Evolutionary conservation across 2,113 vertebrate species (phyloP).

Genomic region (Marcusenius ussheri): DNA sequence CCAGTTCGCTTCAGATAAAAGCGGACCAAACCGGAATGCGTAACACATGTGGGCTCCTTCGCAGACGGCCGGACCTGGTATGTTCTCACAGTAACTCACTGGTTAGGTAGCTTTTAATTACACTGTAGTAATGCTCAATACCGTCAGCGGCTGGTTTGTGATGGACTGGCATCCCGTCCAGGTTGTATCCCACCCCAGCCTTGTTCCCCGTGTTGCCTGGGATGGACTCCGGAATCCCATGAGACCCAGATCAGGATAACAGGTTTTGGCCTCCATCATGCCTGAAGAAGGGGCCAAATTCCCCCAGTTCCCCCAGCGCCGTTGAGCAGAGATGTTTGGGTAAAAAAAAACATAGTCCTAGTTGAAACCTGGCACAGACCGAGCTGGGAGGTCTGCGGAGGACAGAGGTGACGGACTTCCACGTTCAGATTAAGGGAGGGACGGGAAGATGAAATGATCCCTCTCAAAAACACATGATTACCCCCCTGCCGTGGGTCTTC

Average conservation of each 20-base stretch:
- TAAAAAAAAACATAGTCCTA: neutral
- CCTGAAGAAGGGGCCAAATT: neutral
- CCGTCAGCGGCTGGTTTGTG: neutral
- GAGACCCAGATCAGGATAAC: neutral
- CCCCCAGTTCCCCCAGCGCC: neutral
- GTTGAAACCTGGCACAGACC: neutral
- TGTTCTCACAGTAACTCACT: neutral
- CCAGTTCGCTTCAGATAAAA: neutral
- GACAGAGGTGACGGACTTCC: neutral
- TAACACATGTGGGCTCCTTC: neutral
- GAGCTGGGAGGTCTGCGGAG: neutral
- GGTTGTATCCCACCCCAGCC: neutral
- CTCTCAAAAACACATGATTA: neutral
- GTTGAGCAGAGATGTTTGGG: neutral
- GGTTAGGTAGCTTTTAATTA: neutral
- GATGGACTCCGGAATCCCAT: neutral
- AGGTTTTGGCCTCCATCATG: neutral
- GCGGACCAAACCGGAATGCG: neutral
- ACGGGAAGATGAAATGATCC: neutral
- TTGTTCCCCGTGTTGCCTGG: neutral
- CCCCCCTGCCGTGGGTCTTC: neutral
- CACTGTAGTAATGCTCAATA: neutral
- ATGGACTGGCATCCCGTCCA: neutral
- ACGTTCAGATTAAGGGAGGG: neutral
- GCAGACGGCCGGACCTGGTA: neutral